Base-by-base conservation (phyloP, 2,113 vertebrate genomes). In the Australoheros scitulus region DNA sequence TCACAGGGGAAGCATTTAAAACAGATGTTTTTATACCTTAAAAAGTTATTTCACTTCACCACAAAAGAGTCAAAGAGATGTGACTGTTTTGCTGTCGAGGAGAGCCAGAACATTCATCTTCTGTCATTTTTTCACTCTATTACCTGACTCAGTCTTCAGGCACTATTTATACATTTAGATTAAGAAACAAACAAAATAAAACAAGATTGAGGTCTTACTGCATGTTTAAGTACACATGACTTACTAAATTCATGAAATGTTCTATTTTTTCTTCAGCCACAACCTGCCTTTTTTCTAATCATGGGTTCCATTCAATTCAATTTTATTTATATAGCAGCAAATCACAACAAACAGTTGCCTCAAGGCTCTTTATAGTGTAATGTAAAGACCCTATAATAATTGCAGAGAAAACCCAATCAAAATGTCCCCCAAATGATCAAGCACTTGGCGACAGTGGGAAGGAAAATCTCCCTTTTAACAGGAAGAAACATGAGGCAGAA, bases 281-380 rank as follows among this genome's bases (percentile, higher is more conserved):
- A 72, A 72, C 47, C 26, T 55, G 68, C 29, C 50, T 72, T 72
- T 7, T 52, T 32, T 55, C 47, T 55, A 86, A 80, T 80, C 14
- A 83, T 79, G 24, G 24, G 10, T 38, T 38, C 8, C 9, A 38
- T 3, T 38, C 36, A 9, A 38, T 38, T 38, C 36, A 38, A 1
- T 38, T 38, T 38, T 38, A 38, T 8, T 38, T 38, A 38, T 38
- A 38, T 9, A 38, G 32, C 6, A 5, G 6, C 32, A 34, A 34
- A 34, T 34, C 6, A 34, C 32, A 34, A 6, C 32, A 34, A 34
- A 34, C 6, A 6, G 36, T 38, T 8, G 8, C 36, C 36, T 8
- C 9, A 38, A 10, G 36, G 7, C 36, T 1, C 8, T 9, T 38
- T 38, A 9, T 38, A 38, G 2, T 38, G 36, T 38, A 38, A 38